These are phyloP conservation scores for Calliopum simillimum DNA, from an alignment of 2,888 invertebrate genomes.

Conservation along the genomic window DNA sequence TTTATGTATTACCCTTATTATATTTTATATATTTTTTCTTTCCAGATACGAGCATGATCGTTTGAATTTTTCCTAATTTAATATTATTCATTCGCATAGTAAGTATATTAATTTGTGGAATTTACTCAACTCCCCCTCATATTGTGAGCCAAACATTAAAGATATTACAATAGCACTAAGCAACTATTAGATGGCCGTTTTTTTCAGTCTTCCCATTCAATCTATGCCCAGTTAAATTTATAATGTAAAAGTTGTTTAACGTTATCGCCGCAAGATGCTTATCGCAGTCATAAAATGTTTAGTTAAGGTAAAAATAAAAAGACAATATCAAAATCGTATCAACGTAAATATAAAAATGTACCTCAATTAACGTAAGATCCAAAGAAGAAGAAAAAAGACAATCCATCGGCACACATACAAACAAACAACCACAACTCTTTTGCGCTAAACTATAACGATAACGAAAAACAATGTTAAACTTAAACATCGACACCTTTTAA, in stretches of 20 bases:
- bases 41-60: no score
- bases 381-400: not conserved
- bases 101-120: no score
- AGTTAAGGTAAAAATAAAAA: conserved; percentile 27
- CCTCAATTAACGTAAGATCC: conserved; percentile 34
- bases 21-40: no score
- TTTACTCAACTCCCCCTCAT: no score
- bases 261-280: conserved; percentile 41
- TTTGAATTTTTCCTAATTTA: no score
- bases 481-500: conserved; percentile 65
- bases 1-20: no score
- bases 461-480: conserved; percentile 63
- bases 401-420: not conserved
- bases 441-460: conserved; percentile 61
- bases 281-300: conserved; percentile 43
- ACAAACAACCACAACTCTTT: not conserved
- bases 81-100: no score
- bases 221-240: not conserved
- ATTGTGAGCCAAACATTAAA: no score
- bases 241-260: conserved; percentile 41
- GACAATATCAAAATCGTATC: conserved; percentile 15
- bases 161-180: no score
- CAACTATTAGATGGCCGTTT: no score
- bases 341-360: conserved; percentile 19
- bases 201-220: no score